Evolutionary conservation across 1,140 invertebrate species (phyloP), one percentile per base, ranked within the genome.

Genomic region (Cherax quadricarinatus): DNA sequence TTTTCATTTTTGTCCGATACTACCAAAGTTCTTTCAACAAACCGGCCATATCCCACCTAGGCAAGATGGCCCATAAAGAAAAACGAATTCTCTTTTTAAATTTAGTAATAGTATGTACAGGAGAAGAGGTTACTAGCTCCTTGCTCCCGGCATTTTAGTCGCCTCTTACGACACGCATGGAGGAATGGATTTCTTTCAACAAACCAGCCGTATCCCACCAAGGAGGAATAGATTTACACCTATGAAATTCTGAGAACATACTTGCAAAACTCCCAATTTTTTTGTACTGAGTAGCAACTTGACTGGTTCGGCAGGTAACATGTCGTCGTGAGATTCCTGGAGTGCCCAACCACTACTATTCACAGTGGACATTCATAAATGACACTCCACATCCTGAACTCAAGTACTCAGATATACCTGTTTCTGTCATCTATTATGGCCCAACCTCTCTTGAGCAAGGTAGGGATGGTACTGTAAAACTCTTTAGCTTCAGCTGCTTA

Each of bases 401-500:
- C 57, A 89, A 89, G 60, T 89, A 89, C 41, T 89, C 87, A n/a
- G 87, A 89, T 70, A 82, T 82, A n/a, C 62, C 78, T 3, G 62
- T 89, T 48, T 89, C 87, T 60, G 41, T 82, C 62, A 81, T 89
- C 1, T 89, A 89, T 18, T 89, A 82, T 73, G 87, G 87, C 57
- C 87, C 87, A 82, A 51, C 62, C 1, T n/a, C 10, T 82, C 53
- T 48, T 62, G 21, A 81, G n/a, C 41, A 89, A 89, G 87, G 87
- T 89, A 82, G 9, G 62, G 18, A 66, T 66, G 62, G 18, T 66
- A 18, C 5, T 66, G 21, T 21, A 1, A 18, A 14, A 21, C 62
- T 18, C 1, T 66, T 66, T 66, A 5, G 14, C 62, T 18, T 66
- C 21, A 18, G 18, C 62, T 21, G 21, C 62, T 66, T 66, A 21